Evolutionary conservation across 2,888 invertebrate species (phyloP).

Genomic region (Caenorhabditis sp.): DNA sequence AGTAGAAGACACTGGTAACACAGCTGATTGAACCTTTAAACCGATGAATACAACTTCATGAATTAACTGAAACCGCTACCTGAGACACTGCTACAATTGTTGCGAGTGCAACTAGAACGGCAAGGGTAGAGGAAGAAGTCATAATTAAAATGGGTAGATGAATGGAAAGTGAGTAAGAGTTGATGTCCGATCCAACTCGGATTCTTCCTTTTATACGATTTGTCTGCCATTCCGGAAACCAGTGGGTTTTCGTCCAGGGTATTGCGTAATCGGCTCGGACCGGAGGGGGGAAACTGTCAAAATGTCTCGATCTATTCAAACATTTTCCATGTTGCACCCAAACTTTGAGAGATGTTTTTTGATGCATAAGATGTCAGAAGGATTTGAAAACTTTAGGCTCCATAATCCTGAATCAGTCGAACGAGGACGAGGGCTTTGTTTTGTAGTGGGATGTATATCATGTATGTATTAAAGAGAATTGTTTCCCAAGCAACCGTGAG

Average conservation of each 20-base stretch:
- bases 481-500: too few relatives aligned
- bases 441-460: too few relatives aligned
- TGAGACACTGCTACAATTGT: conserved; percentile 48
- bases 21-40: conserved; percentile 47
- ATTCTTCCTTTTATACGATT: conserved; percentile 25
- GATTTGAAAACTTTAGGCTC: too few relatives aligned
- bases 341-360: conserved; percentile 22
- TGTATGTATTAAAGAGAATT: too few relatives aligned
- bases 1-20: conserved; percentile 54
- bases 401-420: too few relatives aligned
- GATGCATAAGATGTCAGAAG: conserved; percentile 17
- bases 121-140: conserved; percentile 38
- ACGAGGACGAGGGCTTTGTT: too few relatives aligned
- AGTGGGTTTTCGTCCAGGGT: conserved; percentile 6
- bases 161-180: not conserved
- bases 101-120: conserved; percentile 36
- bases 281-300: conserved; percentile 43
- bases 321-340: conserved; percentile 50
- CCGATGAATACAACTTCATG: not conserved
- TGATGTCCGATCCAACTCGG: not conserved
- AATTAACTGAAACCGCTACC: not conserved
- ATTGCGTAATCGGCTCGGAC: conserved; percentile 49
- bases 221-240: conserved; percentile 38
- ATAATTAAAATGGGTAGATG: conserved; percentile 5
- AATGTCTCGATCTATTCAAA: conserved; percentile 54